These are phyloP conservation scores for Falco concolor DNA, from an alignment of 2,797 vertebrate genomes.

Conservation along the genomic window DNA sequence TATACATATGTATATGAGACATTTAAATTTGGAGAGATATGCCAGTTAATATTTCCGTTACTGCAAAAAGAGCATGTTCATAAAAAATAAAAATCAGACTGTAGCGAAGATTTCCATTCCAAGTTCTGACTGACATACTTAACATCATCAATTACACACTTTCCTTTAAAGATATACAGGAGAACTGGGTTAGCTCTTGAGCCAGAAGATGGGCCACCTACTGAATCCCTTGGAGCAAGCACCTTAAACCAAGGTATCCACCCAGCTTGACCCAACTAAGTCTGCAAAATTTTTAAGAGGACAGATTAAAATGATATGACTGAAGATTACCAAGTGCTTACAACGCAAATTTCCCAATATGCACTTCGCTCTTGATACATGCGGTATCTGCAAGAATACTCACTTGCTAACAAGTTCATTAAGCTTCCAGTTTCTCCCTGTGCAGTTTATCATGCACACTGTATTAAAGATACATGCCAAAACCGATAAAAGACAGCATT, in stretches of 20 bases:
- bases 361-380: background rate
- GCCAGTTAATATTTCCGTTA: conserved; percentile 33
- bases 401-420: background rate
- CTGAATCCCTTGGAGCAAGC: background rate
- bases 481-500: background rate
- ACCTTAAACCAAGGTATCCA: background rate
- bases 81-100: background rate
- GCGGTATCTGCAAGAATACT: background rate
- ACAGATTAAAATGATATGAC: background rate
- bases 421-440: background rate
- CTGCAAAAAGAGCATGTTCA: background rate
- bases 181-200: background rate
- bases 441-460: background rate
- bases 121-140: background rate
- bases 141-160: background rate
- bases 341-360: background rate
- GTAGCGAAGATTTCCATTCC: background rate
- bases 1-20: conserved; percentile 10
- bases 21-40: background rate
- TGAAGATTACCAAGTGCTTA: background rate
- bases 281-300: background rate
- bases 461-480: background rate
- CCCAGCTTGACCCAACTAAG: background rate
- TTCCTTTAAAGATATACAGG: background rate
- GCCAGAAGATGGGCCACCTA: background rate